Percentiles rank a stretch among this genome's conserved stretches.
Conservation (phyloP, 2,888 invertebrate genomes). For the Drosophila austrosaltans region DNA sequence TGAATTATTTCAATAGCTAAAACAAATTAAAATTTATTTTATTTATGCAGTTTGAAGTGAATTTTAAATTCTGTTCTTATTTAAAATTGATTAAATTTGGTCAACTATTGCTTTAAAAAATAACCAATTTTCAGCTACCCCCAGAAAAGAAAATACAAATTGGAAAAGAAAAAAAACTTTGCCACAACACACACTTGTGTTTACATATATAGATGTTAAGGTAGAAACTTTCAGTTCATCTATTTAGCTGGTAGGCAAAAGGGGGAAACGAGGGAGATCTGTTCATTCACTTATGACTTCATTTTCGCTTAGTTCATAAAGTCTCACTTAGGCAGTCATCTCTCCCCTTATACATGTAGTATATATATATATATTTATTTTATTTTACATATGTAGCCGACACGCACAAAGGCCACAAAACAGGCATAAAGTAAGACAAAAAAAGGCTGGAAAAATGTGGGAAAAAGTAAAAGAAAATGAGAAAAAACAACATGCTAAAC, state of each 20-base stretch:
- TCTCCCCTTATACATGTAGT: conserved; percentile 1
- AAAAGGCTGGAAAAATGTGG: background rate
- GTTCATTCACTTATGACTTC: conserved; percentile 26
- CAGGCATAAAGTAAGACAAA: conserved; percentile 34
- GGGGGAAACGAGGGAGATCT: background rate
- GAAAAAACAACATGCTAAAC: conserved; percentile 54
- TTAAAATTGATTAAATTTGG: background rate
- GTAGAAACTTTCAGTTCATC: conserved; percentile 7
- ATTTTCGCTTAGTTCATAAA: conserved; percentile 37
- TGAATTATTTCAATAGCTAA: background rate
- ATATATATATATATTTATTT: conserved; percentile 14
- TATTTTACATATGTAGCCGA: conserved; percentile 22
- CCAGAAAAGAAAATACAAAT: background rate
- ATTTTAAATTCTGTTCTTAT: background rate
- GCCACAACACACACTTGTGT: background rate
- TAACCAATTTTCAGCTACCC: background rate
- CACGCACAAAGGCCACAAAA: conserved; percentile 49
- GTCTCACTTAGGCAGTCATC: conserved; percentile 30
- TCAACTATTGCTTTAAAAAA: conserved; percentile 2
- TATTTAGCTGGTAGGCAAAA: background rate
- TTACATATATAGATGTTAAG: background rate
- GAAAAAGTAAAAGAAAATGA: conserved; percentile 25
- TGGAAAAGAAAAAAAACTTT: background rate
- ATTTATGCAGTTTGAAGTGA: background rate
- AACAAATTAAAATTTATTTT: background rate